Percentiles rank a stretch among this genome's conserved stretches.
These are phyloP conservation scores for Euura saliciscinereae DNA, from an alignment of 1,140 invertebrate genomes.

Conservation along the genomic window DNA sequence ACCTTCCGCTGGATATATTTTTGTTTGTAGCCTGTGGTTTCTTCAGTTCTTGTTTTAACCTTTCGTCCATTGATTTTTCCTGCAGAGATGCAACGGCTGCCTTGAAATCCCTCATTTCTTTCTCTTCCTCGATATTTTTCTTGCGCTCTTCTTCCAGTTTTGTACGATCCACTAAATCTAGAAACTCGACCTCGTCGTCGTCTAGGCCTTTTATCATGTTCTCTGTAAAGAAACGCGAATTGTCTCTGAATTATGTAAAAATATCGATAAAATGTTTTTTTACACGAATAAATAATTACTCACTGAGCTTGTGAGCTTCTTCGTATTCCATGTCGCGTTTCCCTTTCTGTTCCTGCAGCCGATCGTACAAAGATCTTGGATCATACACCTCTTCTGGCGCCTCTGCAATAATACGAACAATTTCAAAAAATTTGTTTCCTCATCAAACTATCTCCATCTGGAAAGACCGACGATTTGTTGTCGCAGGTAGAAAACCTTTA, in stretches of 20 bases:
- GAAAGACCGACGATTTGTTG: no score
- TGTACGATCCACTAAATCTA: constrained; percentile 86
- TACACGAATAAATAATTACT: constrained; percentile 38
- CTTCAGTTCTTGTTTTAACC: constrained; percentile 64
- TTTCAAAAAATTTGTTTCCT: no score
- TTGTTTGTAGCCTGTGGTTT: constrained; percentile 44
- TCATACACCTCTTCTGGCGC: constrained; percentile 85
- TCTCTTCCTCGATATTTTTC: constrained; percentile 80
- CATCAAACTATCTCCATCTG: no score
- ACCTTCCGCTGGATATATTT: constrained; percentile 45
- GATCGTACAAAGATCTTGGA: constrained; percentile 82
- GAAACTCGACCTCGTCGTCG: constrained; percentile 93
- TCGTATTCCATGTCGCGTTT: constrained; percentile 93
- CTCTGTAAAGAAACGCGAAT: constrained; percentile 65
- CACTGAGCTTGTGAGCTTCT: constrained; percentile 92
- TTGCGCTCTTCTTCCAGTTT: constrained; percentile 84
- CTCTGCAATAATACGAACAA: constrained; percentile 63
- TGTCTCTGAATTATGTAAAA: constrained; percentile 11
- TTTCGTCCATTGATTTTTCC: constrained; percentile 74
- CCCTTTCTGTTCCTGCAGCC: constrained; percentile 89
- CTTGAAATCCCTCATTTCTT: constrained; percentile 84
- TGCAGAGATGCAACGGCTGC: constrained; percentile 78
- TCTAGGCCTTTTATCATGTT: constrained; percentile 94
- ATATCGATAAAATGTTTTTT: constrained; percentile 9
- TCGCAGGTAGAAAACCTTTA: no score